Conservation (phyloP, 2,888 invertebrate genomes). For the Aleiodes testaceus region DNA sequence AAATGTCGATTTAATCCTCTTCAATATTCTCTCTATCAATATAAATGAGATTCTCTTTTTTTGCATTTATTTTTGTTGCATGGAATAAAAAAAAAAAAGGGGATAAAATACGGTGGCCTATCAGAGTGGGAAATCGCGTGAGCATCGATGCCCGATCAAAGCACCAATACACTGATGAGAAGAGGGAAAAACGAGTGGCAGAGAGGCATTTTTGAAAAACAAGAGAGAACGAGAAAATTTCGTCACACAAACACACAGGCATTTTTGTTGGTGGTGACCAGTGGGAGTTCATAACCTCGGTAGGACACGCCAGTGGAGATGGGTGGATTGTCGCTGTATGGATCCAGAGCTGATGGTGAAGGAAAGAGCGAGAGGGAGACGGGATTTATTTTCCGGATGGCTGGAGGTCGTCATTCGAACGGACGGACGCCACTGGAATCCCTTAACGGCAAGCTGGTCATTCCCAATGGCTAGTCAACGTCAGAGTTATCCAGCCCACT, state of each 20-base stretch:
- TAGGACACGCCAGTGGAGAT: conserved; percentile 24
- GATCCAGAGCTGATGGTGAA: background rate
- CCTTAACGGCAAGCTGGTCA: conserved; percentile 59
- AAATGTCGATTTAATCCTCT: conserved; percentile 25
- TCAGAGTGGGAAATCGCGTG: conserved; percentile 31
- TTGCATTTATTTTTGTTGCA: background rate
- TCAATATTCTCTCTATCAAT: conserved; percentile 24
- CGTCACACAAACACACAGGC: background rate
- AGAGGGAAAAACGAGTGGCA: conserved; percentile 6
- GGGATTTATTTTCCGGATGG: conserved; percentile 65
- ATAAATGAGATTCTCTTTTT: background rate
- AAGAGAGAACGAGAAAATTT: conserved; percentile 27
- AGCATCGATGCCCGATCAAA: conserved; percentile 32
- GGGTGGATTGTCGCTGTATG: conserved; percentile 6
- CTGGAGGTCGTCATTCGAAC: conserved; percentile 64
- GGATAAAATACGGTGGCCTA: conserved; percentile 24
- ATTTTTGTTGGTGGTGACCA: conserved; percentile 30
- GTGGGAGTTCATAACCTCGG: conserved; percentile 56
- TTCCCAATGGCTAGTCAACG: conserved; percentile 54
- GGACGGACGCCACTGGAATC: conserved; percentile 63
- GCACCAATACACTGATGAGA: conserved; percentile 10
- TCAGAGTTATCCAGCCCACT: conserved; percentile 39
- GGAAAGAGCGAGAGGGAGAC: conserved; percentile 38
- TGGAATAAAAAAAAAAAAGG: conserved; percentile 15
- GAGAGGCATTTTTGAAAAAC: conserved; percentile 26